A percentile compares a stretch with the other conserved stretches of the same genome.
These are phyloP conservation scores for Onchidella celtica DNA, from an alignment of 2,888 invertebrate species.

Conservation along the genomic window DNA sequence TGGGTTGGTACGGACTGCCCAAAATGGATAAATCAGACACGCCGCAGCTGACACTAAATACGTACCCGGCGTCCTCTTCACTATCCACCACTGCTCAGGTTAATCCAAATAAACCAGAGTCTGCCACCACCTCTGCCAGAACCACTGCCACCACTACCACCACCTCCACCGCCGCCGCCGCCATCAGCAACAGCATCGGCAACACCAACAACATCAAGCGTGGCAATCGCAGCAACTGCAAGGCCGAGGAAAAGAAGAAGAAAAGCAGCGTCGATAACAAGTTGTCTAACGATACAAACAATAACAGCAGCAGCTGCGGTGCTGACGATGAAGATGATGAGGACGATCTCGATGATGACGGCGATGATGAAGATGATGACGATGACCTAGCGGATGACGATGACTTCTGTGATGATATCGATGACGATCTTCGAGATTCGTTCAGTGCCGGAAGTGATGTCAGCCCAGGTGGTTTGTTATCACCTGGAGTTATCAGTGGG, in stretches of 20 bases:
- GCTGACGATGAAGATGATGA: slow-evolving; percentile 44
- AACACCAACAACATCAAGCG: slow-evolving; percentile 17
- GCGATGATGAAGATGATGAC: slow-evolving; percentile 19
- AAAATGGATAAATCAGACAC: slow-evolving; percentile 86
- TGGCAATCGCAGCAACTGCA: slow-evolving; percentile 21
- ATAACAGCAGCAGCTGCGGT: slow-evolving; percentile 36
- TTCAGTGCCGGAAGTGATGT: slow-evolving; percentile 6
- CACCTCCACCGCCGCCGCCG: slow-evolving; percentile 48
- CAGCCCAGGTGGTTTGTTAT: slow-evolving; percentile 6
- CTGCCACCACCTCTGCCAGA: neutral
- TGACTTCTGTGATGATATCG: neutral
- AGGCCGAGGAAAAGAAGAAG: slow-evolving; percentile 4
- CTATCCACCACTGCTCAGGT: neutral
- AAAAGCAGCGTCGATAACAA: neutral
- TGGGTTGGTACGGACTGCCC: slow-evolving; percentile 95
- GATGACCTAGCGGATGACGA: neutral
- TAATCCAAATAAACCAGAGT: neutral
- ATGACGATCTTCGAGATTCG: neutral
- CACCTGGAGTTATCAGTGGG: slow-evolving; percentile 1
- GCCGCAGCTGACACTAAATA: slow-evolving; percentile 81
- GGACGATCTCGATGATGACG: slow-evolving; percentile 6
- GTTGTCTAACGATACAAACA: slow-evolving; percentile 29
- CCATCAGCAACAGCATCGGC: slow-evolving; percentile 35
- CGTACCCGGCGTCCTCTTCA: slow-evolving; percentile 55
- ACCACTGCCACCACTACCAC: slow-evolving; percentile 44